phyloP scores from a whole-genome alignment of 2,797 vertebrate genomes.

The Galagoides demidoff region DNA sequence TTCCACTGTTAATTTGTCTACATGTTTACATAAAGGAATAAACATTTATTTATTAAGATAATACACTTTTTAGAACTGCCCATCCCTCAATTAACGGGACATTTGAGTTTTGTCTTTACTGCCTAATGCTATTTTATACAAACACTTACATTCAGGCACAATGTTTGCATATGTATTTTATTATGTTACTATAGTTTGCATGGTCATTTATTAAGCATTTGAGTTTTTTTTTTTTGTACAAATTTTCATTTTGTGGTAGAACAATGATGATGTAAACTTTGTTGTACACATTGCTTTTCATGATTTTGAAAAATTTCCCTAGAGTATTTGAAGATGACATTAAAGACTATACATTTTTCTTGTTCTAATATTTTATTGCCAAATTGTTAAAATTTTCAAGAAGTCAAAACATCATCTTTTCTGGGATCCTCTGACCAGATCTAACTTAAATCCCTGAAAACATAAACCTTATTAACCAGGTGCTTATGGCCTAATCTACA shows the following conservation, averaged over 20 bases:
- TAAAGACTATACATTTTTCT: conserved; percentile 61
- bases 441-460: conserved; percentile 73
- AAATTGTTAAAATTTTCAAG: conserved; percentile 58
- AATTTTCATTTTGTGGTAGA: conserved; percentile 42
- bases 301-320: conserved; percentile 60
- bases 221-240: conserved; percentile 11
- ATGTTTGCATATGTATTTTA: conserved; percentile 52
- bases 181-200: conserved; percentile 49
- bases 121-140: conserved; percentile 19
- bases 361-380: conserved; percentile 69
- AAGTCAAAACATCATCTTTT: conserved; percentile 65
- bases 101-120: conserved; percentile 48
- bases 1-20: conserved; percentile 5
- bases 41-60: conserved; percentile 3
- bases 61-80: conserved; percentile 3
- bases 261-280: conserved; percentile 36
- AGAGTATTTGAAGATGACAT: conserved; percentile 56
- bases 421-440: conserved; percentile 60
- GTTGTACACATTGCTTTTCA: conserved; percentile 20
- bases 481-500: conserved; percentile 36
- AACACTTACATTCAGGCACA: conserved; percentile 28
- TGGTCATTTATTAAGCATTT: conserved; percentile 47
- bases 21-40: conserved; percentile 5
- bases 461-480: conserved; percentile 65
- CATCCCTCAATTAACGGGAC: background rate